phyloP scores from a whole-genome alignment of 2,888 invertebrate genomes.

The Pomacea canaliculata region DNA sequence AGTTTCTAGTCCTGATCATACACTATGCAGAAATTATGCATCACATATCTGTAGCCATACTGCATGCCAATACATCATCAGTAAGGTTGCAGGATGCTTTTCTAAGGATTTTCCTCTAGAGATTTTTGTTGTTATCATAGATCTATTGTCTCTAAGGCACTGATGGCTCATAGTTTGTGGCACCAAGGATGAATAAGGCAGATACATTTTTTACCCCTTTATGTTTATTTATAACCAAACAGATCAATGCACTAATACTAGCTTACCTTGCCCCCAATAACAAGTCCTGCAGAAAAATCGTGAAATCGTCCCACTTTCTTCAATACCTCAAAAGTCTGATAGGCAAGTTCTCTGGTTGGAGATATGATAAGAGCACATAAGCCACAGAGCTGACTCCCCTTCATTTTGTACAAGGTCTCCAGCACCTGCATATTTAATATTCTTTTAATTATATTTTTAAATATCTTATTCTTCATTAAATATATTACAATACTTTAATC shows the following conservation, averaged over 20 bases:
- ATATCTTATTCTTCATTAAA: background rate
- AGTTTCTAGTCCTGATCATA: no score
- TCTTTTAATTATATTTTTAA: background rate
- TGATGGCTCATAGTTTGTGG: no score
- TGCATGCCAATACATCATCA: no score
- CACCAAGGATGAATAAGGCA: no score
- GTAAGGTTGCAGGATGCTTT: no score
- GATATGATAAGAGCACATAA: conserved; percentile 95
- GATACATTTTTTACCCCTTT: no score
- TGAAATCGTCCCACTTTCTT: conserved; percentile 88
- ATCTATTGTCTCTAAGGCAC: no score
- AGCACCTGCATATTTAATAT: conserved; percentile 62
- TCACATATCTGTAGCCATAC: no score
- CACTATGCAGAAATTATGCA: no score
- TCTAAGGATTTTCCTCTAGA: no score
- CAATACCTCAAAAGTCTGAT: conserved; percentile 94
- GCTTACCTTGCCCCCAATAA: conserved; percentile 78
- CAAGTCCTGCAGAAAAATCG: conserved; percentile 93
- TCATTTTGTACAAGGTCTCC: conserved; percentile 78
- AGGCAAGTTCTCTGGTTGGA: conserved; percentile 95
- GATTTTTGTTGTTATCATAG: no score
- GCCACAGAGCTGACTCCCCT: conserved; percentile 92
- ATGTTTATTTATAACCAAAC: no score
- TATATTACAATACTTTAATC: background rate
- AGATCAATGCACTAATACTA: background rate